Conservation (phyloP, 2,797 vertebrate genomes). For the Tamandua tetradactyla region DNA sequence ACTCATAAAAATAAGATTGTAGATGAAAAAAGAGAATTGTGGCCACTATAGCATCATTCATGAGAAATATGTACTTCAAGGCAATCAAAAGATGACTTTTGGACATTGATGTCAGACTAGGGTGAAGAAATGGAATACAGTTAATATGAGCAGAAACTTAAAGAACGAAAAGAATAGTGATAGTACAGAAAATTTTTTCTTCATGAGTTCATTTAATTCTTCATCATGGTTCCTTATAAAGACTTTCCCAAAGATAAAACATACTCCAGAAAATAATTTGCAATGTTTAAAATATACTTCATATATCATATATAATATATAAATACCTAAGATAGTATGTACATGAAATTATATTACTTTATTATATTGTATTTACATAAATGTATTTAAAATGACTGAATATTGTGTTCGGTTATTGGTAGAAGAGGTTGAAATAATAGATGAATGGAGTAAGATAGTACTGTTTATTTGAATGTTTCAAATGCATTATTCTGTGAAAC, state of each 20-base stretch:
- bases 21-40: neutral
- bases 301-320: neutral
- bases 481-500: conserved; percentile 27
- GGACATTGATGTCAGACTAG: neutral
- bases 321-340: neutral
- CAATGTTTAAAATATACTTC: neutral
- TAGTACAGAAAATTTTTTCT: neutral
- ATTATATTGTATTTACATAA: neutral
- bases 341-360: neutral
- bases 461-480: conserved; percentile 14
- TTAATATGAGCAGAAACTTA: neutral
- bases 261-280: neutral
- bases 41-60: neutral
- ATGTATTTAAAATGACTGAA: neutral
- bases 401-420: neutral
- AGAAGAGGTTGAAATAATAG: neutral
- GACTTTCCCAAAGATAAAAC: too few species aligned
- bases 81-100: neutral
- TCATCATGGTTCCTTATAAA: neutral
- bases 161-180: neutral
- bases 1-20: neutral
- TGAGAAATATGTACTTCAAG: neutral
- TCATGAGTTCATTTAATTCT: neutral
- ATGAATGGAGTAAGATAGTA: neutral
- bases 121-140: neutral